Conservation (phyloP, 2,888 invertebrate genomes). For the Synergus itoensis region DNA sequence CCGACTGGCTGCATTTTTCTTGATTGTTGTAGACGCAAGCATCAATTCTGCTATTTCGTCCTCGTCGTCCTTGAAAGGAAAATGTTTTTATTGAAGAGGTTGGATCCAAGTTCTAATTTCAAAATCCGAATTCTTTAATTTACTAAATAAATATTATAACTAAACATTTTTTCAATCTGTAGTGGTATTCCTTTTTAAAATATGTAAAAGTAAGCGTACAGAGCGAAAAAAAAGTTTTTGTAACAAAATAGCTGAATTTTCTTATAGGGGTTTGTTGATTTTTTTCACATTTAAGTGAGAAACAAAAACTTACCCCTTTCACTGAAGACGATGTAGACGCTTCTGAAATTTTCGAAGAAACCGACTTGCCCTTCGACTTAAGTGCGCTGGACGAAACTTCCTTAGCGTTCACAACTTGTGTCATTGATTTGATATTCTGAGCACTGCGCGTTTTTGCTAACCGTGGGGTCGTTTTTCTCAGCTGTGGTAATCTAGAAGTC, state of each 20-base stretch:
- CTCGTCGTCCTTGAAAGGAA: slow-evolving; percentile 78
- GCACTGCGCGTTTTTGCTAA: slow-evolving; percentile 75
- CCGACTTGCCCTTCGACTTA: slow-evolving; percentile 64
- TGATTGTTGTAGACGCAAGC: slow-evolving; percentile 80
- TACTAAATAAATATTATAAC: not conserved
- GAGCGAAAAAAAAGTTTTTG: too few species aligned
- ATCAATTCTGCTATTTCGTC: slow-evolving; percentile 81
- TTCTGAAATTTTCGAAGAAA: slow-evolving; percentile 54
- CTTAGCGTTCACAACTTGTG: slow-evolving; percentile 70
- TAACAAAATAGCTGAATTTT: too few species aligned
- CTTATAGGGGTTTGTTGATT: too few species aligned
- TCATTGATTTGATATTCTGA: slow-evolving; percentile 75
- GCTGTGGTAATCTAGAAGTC: slow-evolving; percentile 62
- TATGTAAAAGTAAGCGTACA: not conserved
- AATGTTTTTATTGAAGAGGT: slow-evolving; percentile 3
- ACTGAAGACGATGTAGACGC: slow-evolving; percentile 55
- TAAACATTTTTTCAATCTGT: not conserved
- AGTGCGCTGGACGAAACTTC: slow-evolving; percentile 60
- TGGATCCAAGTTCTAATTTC: slow-evolving; percentile 30
- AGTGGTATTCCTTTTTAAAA: not conserved
- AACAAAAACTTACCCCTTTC: slow-evolving; percentile 61
- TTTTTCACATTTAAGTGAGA: too few species aligned
- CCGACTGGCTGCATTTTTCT: slow-evolving; percentile 74
- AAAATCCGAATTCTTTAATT: slow-evolving; percentile 45
- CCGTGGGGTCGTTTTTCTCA: slow-evolving; percentile 72